Percentiles rank a stretch among this genome's conserved stretches.
Evolutionary conservation across 2,113 vertebrate genomes (phyloP).

Genomic region (Rhinogobius similis): DNA sequence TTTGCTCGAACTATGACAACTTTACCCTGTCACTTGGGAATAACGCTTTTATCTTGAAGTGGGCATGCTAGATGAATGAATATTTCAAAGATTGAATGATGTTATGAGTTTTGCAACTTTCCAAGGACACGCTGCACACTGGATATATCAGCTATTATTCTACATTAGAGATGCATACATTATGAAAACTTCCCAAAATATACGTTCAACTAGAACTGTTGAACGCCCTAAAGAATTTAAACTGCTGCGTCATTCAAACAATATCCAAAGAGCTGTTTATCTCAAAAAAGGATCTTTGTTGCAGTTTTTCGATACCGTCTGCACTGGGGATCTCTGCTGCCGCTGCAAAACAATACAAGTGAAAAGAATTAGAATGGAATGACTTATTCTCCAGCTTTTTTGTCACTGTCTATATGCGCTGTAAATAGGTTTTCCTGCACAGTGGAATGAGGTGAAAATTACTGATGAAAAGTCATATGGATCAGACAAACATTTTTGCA

Average conservation of each 20-base stretch:
- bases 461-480: conserved; percentile 47
- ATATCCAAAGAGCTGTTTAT: neutral
- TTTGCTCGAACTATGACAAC: too few species aligned
- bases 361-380: conserved; percentile 37
- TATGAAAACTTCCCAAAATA: neutral
- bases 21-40: too few species aligned
- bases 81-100: too few species aligned
- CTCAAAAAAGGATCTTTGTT: neutral
- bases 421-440: conserved; percentile 36
- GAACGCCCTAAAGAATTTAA: neutral
- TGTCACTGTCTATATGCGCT: conserved; percentile 29
- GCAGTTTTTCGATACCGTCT: conserved; percentile 12
- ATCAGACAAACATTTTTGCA: conserved; percentile 27
- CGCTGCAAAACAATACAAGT: conserved; percentile 2
- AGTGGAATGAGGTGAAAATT: conserved; percentile 33
- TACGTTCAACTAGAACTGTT: neutral
- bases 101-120: too few species aligned
- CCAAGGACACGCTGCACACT: too few species aligned
- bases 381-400: conserved; percentile 19
- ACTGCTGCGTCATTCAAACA: neutral
- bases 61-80: too few species aligned
- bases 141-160: too few species aligned
- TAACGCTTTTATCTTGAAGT: too few species aligned
- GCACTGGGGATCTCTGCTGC: conserved; percentile 15
- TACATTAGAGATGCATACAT: too few species aligned